Conservation (phyloP, 2,113 vertebrate species). For the Petaurus breviceps region DNA sequence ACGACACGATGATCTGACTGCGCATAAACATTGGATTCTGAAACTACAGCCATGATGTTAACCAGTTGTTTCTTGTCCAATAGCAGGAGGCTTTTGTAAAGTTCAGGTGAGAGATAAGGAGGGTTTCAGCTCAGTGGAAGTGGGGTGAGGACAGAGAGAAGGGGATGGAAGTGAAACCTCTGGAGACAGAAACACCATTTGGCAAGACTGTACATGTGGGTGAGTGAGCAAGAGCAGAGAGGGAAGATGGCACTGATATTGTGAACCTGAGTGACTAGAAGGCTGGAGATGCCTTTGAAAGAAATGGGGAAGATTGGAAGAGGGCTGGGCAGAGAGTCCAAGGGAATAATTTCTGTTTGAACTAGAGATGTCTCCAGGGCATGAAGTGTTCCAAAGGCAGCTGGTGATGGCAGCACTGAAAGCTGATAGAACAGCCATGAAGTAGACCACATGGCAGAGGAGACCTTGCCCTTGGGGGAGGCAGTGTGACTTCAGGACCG, state of each 20-base stretch:
- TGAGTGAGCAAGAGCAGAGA: rapidly evolving
- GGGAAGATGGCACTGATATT: neutral
- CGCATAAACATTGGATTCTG: no score
- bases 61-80: neutral
- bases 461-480: no score
- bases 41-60: no score
- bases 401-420: no score
- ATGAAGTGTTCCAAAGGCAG: no score
- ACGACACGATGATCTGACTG: no score
- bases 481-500: no score
- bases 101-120: neutral
- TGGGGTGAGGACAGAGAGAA: neutral
- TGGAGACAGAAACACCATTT: neutral
- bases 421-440: neutral
- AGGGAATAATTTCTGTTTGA: neutral
- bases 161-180: neutral
- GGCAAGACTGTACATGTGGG: neutral
- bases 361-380: no score
- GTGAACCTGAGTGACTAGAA: no score
- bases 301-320: neutral
- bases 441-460: neutral
- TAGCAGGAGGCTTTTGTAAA: neutral
- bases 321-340: no score
- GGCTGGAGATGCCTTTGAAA: neutral
- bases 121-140: neutral